These are phyloP conservation scores for Mobula birostris DNA, from an alignment of 2,113 vertebrate genomes.

Conservation along the genomic window DNA sequence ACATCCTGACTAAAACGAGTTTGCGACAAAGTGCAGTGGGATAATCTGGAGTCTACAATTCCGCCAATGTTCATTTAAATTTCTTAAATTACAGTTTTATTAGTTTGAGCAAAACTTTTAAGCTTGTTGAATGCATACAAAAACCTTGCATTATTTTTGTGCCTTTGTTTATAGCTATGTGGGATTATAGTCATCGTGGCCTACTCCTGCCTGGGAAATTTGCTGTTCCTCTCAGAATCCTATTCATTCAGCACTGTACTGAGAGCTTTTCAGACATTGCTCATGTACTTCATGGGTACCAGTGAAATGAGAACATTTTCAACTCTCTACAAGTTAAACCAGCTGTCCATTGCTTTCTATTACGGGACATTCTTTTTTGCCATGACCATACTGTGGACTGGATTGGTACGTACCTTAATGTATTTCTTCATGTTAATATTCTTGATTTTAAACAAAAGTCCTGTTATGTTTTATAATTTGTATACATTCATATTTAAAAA, in stretches of 20 bases:
- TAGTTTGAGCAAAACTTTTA: not conserved
- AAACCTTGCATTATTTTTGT: not conserved
- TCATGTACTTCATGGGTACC: slow-evolving; percentile 39
- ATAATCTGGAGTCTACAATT: not conserved
- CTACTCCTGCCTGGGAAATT: slow-evolving; percentile 43
- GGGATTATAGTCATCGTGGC: slow-evolving; percentile 48
- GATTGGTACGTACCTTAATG: slow-evolving; percentile 50
- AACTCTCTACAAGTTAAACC: slow-evolving; percentile 18
- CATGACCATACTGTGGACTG: slow-evolving; percentile 43
- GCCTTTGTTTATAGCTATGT: slow-evolving; percentile 48
- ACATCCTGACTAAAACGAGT: not conserved
- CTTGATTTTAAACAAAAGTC: not conserved
- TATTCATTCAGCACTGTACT: slow-evolving; percentile 40
- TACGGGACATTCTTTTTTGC: slow-evolving; percentile 41
- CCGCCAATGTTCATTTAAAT: not conserved
- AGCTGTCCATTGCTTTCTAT: slow-evolving; percentile 12
- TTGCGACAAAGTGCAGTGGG: not conserved
- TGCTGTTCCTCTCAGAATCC: slow-evolving; percentile 44
- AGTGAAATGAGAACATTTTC: not conserved
- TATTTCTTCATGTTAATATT: not conserved
- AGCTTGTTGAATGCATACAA: not conserved
- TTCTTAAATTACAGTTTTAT: not conserved
- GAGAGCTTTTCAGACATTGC: slow-evolving; percentile 42
- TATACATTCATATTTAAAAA: not conserved
- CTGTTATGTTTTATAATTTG: not conserved